Evolutionary conservation across 2,113 vertebrate species (phyloP).

Genomic region (Scatophagus argus): DNA sequence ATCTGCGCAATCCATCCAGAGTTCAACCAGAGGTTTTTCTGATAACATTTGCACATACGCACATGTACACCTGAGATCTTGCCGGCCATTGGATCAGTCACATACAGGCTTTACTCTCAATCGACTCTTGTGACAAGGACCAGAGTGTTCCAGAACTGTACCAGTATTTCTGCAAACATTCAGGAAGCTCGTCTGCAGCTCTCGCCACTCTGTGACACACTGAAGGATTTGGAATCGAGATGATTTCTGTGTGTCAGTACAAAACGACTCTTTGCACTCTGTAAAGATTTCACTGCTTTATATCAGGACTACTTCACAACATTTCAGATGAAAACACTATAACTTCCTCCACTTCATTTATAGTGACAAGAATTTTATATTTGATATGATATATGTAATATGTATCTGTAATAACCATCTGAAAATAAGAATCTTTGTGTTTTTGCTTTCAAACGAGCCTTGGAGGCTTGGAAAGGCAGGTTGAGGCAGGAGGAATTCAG

Average conservation of each 20-base stretch:
- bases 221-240: background rate
- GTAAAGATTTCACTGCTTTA: too few relatives aligned
- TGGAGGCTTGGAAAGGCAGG: too few relatives aligned
- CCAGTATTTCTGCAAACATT: background rate
- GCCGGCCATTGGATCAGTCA: background rate
- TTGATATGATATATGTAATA: too few relatives aligned
- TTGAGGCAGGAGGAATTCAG: too few relatives aligned
- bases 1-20: constrained; percentile 27
- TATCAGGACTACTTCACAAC: background rate
- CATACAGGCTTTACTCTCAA: background rate
- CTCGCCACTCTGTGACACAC: background rate
- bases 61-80: constrained; percentile 38
- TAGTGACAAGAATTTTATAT: too few relatives aligned
- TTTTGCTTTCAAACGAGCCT: too few relatives aligned
- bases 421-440: too few relatives aligned
- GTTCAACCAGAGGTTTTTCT: constrained; percentile 67
- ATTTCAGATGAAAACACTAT: background rate
- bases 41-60: constrained; percentile 57
- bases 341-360: background rate
- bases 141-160: constrained; percentile 7
- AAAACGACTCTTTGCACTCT: background rate
- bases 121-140: background rate
- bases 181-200: background rate
- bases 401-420: too few relatives aligned
- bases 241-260: background rate